phyloP scores from a whole-genome alignment of 2,113 vertebrate species.

The Furnarius figulus region DNA sequence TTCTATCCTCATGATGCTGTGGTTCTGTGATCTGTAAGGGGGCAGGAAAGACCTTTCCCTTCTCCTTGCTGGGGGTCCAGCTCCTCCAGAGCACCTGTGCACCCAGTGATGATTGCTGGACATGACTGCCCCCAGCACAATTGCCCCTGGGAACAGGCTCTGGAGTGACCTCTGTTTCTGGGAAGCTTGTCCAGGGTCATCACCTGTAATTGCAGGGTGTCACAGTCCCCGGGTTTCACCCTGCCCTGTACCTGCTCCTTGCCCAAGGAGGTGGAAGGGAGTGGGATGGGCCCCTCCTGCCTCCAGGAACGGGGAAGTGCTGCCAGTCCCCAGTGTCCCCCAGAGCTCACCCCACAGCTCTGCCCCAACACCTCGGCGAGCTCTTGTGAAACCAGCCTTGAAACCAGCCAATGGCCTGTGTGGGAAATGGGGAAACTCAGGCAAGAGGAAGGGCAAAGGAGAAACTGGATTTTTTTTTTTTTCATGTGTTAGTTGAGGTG shows the following conservation, averaged over 20 bases:
- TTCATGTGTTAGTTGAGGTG: neutral
- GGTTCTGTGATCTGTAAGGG: neutral
- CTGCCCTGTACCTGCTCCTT: neutral
- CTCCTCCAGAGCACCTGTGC: neutral
- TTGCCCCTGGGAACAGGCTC: neutral
- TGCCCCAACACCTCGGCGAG: neutral
- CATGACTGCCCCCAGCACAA: neutral
- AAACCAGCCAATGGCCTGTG: neutral
- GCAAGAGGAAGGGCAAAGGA: neutral
- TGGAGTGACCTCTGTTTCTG: neutral
- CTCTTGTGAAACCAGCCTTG: neutral
- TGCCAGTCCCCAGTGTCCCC: neutral
- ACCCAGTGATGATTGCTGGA: neutral
- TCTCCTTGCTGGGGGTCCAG: neutral
- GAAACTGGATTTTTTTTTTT: accelerated
- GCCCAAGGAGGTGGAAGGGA: neutral
- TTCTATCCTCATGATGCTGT: neutral
- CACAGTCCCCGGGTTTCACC: neutral
- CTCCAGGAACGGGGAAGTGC: neutral
- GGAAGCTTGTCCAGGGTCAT: neutral
- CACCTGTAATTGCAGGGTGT: neutral
- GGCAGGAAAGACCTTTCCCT: neutral
- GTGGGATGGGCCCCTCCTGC: neutral
- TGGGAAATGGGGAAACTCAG: neutral
- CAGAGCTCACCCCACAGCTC: neutral